phyloP scores from a whole-genome alignment of 2,888 invertebrate genomes.

The Leucophenga montana region DNA sequence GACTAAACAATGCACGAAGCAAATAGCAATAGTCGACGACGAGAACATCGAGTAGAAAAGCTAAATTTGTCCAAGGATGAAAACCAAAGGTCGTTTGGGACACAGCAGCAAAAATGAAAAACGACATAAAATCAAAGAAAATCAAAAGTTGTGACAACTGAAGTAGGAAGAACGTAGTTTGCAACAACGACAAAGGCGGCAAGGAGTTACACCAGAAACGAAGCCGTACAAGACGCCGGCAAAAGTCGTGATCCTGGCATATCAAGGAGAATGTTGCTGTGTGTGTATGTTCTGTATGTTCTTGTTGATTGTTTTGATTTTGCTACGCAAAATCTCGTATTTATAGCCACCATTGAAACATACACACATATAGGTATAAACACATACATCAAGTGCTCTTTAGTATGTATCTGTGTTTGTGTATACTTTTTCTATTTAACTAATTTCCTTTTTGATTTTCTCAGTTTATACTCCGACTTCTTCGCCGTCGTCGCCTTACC shows the following conservation, averaged over 20 bases:
- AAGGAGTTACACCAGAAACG: neutral
- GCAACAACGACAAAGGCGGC: constrained; percentile 26
- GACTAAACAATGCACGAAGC: constrained; percentile 22
- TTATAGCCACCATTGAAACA: neutral
- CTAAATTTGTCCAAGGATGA: neutral
- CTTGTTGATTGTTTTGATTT: constrained; percentile 10
- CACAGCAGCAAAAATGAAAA: constrained; percentile 3
- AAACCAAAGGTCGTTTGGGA: neutral
- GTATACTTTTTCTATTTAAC: neutral
- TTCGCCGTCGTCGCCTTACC: too few relatives aligned
- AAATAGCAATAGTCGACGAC: constrained; percentile 1
- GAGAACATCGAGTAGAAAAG: constrained; percentile 27
- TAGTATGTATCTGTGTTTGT: neutral
- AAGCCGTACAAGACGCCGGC: neutral
- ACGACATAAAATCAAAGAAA: constrained; percentile 11
- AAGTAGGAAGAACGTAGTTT: constrained; percentile 5
- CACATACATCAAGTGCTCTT: neutral
- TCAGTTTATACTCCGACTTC: too few relatives aligned
- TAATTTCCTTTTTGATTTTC: too few relatives aligned
- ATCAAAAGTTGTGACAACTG: constrained; percentile 45
- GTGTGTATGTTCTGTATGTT: constrained; percentile 36
- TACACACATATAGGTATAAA: neutral
- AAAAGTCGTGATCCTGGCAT: constrained; percentile 63
- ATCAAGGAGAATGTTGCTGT: constrained; percentile 62
- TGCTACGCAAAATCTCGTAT: constrained; percentile 10